Percentiles rank a stretch among this genome's conserved stretches.
Conservation (phyloP, 1,140 invertebrate species). For the Anoplophora glabripennis region DNA sequence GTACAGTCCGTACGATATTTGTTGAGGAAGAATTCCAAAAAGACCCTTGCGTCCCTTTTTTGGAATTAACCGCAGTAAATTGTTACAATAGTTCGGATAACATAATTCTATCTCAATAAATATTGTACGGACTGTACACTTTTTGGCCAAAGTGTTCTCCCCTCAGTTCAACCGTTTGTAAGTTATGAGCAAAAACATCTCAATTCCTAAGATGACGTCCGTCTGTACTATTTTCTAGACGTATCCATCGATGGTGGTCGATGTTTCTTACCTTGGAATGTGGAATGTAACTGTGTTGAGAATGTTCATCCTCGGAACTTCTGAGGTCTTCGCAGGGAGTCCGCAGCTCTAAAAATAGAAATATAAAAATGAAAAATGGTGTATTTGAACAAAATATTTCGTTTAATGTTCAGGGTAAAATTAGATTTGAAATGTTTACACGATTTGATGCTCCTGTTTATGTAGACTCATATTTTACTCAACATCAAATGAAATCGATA, state of each 20-base stretch:
- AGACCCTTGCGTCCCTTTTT: no score
- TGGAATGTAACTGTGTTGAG: conserved; percentile 32
- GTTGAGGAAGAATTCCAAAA: no score
- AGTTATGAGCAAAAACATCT: no score
- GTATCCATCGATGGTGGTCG: background rate
- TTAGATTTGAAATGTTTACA: conserved; percentile 1
- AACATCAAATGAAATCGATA: background rate
- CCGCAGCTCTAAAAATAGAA: background rate
- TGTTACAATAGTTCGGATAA: no score
- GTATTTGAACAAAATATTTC: conserved; percentile 1
- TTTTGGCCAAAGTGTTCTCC: no score
- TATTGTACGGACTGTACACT: no score
- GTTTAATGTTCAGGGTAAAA: background rate
- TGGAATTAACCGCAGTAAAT: no score
- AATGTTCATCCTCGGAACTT: conserved; percentile 38
- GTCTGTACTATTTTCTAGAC: background rate
- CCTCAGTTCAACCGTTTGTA: no score
- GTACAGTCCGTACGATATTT: no score
- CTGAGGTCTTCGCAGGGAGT: conserved; percentile 27
- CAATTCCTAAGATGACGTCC: no score
- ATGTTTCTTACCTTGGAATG: conserved; percentile 32
- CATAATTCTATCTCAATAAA: no score
- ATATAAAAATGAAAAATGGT: background rate
- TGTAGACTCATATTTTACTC: background rate
- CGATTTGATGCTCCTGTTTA: background rate